phyloP scores from a whole-genome alignment of 2,113 vertebrate genomes.

The Desmodus rotundus region DNA sequence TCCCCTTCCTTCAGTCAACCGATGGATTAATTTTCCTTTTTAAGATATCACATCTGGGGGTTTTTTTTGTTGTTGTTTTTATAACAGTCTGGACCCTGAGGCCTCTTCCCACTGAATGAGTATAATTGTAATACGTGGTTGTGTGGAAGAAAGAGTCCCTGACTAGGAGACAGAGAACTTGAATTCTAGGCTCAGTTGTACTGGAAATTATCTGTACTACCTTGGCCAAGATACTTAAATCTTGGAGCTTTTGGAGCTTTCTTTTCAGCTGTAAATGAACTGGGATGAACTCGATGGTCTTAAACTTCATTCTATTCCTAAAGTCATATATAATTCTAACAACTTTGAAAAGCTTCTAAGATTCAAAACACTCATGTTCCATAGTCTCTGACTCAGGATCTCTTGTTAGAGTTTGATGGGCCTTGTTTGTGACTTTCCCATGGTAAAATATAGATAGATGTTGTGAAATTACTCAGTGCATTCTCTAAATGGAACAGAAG shows the following conservation, averaged over 20 bases:
- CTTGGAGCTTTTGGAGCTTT: neutral
- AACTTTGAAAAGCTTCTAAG: neutral
- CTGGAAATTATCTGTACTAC: neutral
- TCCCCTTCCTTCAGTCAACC: neutral
- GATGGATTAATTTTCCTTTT: neutral
- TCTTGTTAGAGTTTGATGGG: neutral
- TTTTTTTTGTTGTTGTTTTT: neutral
- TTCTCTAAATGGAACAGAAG: neutral
- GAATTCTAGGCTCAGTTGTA: neutral
- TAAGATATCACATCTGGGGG: neutral
- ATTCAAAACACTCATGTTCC: neutral
- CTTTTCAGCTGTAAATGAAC: neutral
- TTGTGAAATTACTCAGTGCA: neutral
- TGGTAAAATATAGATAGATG: neutral
- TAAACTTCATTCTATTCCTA: neutral
- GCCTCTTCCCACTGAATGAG: neutral
- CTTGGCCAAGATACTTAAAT: neutral
- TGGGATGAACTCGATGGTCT: neutral
- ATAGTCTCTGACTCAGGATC: neutral
- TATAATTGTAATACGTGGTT: neutral
- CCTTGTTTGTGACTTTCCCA: neutral
- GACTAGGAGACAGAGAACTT: neutral
- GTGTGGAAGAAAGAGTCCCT: neutral
- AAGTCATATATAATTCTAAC: neutral
- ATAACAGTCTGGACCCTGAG: neutral